Evolutionary conservation across 2,113 vertebrate species (phyloP).

Genomic region (Drymodes brunneopygia): DNA sequence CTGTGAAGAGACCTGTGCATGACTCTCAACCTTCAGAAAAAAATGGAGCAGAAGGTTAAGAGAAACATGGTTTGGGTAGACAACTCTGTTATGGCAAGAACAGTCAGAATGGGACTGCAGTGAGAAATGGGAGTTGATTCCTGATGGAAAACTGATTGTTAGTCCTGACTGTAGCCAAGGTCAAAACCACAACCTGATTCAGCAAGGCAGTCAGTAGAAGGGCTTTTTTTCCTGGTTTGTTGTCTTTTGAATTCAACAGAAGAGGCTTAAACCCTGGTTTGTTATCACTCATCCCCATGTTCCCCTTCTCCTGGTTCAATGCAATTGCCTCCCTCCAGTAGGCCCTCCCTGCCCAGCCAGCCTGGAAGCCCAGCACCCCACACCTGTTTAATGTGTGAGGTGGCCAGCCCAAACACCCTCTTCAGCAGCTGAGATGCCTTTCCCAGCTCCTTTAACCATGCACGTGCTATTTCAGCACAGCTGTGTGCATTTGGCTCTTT

Average conservation of each 20-base stretch:
- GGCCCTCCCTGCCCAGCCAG: neutral
- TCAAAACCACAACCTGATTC: neutral
- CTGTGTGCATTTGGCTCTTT: neutral
- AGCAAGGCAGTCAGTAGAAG: neutral
- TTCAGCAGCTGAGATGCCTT: neutral
- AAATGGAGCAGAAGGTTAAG: neutral
- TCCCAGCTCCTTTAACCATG: neutral
- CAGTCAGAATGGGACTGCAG: neutral
- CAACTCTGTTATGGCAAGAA: neutral
- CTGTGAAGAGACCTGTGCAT: neutral
- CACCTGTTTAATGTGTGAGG: accelerated
- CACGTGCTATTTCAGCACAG: neutral
- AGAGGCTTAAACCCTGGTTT: neutral
- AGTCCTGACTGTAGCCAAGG: neutral
- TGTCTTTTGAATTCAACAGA: neutral
- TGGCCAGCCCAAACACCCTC: neutral
- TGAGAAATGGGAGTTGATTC: neutral
- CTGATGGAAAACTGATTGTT: neutral
- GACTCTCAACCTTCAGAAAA: neutral
- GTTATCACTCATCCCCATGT: accelerated
- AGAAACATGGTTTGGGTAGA: neutral
- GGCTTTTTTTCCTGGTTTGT: neutral
- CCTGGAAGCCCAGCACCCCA: neutral
- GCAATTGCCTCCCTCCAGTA: neutral
- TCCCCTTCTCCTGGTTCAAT: neutral